A percentile compares a stretch with the other conserved stretches of the same genome.
These are phyloP conservation scores for Acheta domesticus DNA, from an alignment of 2,888 invertebrate species.

Conservation along the genomic window DNA sequence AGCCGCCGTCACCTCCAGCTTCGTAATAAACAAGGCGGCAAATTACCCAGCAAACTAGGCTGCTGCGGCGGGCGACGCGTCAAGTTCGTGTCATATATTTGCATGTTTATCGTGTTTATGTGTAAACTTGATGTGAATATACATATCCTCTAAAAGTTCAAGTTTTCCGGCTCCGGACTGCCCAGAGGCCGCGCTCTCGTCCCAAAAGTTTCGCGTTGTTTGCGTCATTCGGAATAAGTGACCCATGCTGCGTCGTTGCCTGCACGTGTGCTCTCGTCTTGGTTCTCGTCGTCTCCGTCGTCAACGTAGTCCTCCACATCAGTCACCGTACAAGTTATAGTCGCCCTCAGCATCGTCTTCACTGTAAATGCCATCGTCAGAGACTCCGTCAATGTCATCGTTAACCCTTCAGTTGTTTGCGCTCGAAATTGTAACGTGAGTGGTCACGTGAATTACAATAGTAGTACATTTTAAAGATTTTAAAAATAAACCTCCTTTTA, in stretches of 20 bases:
- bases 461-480: too few species aligned
- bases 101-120: conserved; percentile 18
- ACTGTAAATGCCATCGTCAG: too few species aligned
- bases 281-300: too few species aligned
- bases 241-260: background rate
- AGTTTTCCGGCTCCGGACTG: background rate
- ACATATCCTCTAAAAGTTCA: background rate
- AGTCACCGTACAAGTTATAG: too few species aligned
- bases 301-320: too few species aligned
- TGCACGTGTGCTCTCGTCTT: background rate
- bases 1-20: background rate
- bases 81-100: background rate
- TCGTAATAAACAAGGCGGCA: conserved; percentile 3
- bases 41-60: background rate
- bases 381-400: too few species aligned
- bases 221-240: background rate
- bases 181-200: background rate
- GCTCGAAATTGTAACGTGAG: too few species aligned
- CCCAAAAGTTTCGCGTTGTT: background rate
- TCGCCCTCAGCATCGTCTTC: too few species aligned
- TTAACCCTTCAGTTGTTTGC: too few species aligned
- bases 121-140: conserved; percentile 6
- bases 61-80: background rate
- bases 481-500: too few species aligned
- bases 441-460: too few species aligned